A percentile compares a stretch with the other conserved stretches of the same genome.
These are phyloP conservation scores for Pangasius macronema DNA, from an alignment of 2,797 vertebrate species.

Conservation along the genomic window DNA sequence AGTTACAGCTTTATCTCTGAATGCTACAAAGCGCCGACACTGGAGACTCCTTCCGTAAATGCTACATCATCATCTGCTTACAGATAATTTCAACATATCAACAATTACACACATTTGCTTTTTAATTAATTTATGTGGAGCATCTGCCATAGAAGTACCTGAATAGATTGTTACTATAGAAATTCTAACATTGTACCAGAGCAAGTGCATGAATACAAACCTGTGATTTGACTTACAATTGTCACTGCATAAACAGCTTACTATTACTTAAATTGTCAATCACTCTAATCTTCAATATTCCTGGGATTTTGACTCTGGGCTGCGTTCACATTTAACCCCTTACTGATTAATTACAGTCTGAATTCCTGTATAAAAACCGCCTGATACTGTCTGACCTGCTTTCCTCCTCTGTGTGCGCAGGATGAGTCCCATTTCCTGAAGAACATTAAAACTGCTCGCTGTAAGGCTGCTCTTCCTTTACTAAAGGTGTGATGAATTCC, in stretches of 20 bases:
- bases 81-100: neutral
- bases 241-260: neutral
- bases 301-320: neutral
- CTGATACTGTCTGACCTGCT: neutral
- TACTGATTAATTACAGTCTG: neutral
- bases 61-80: neutral
- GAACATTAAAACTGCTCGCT: slow-evolving; percentile 93
- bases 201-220: neutral
- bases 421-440: slow-evolving; percentile 98
- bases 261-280: neutral
- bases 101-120: neutral
- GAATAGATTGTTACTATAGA: neutral
- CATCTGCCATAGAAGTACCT: neutral
- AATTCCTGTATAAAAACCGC: neutral
- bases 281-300: neutral
- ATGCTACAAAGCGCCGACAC: neutral
- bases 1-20: neutral
- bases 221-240: neutral
- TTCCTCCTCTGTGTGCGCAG: slow-evolving; percentile 64
- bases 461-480: slow-evolving; percentile 87
- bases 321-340: neutral
- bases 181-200: neutral
- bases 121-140: neutral
- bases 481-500: slow-evolving; percentile 81
- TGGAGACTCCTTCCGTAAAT: neutral